Base-by-base conservation (phyloP, 2,888 invertebrate genomes). In the Antheraea yamamai region DNA sequence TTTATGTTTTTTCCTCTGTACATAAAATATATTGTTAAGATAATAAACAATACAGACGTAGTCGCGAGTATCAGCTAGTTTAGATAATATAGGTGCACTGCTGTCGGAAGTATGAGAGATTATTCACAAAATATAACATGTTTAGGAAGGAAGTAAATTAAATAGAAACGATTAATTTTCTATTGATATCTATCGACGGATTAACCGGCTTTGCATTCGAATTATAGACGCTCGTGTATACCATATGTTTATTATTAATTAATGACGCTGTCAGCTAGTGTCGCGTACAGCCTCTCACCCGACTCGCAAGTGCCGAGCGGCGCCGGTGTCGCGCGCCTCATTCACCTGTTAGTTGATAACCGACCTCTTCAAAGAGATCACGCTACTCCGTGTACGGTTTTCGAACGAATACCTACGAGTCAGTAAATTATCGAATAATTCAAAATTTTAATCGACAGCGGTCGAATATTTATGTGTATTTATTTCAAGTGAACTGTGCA, bases 321-420 rank as follows among this genome's bases (percentile, higher is more conserved):
- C 81, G 80, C 70, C 70, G 68, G 30, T 10, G 77, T 74, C 78
- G 81, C 80, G 73, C 78, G 80, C 80, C 77, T 81, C 81, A 79
- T 77, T 83, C 85, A 85, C 85, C 86, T 87, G 74, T 80, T 87
- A 93, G 93, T 93, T 90, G 88, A 90, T 88, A 91, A 89, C 88
- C 89, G 88, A 88, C 91, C 87, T 89, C 87, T 83, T 85, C 79
- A 82, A 81, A 77, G 89, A 79, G 83, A 86, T 82, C 88, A 91
- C 92, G 91, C 85, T 79, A 77, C 81, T 80, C 78, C 80, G 74
- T 76, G 78, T 75, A 26, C 76, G 74, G 74, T 75, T 74, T 76
- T 52, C 76, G 74, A 55, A 79, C 78, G 75, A 77, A 75, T 52
- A 74, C 72, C 66, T 35, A 74, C 61, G 75, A 77, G 61, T 52